These are phyloP conservation scores for Toxotes jaculatrix DNA, from an alignment of 2,113 vertebrate genomes.

Conservation along the genomic window DNA sequence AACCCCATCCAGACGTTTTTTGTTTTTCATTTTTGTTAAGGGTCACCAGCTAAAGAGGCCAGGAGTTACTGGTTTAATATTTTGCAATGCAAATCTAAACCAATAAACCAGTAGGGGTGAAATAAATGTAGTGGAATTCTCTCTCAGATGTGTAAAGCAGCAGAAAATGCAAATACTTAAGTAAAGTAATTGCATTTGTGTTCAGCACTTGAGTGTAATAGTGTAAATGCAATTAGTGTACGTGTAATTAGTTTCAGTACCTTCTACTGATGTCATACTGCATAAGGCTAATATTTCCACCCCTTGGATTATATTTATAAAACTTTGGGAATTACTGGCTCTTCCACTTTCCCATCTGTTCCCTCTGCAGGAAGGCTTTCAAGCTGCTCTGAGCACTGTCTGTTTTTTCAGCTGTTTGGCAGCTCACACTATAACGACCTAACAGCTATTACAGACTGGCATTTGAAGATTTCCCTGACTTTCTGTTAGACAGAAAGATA, in stretches of 20 bases:
- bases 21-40: no score
- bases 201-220: neutral
- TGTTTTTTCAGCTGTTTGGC: slow-evolving; percentile 10
- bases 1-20: no score
- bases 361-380: neutral
- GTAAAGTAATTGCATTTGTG: neutral
- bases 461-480: neutral
- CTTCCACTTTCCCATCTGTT: neutral
- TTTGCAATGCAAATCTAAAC: neutral
- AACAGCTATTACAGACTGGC: neutral
- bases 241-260: neutral
- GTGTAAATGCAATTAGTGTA: no score
- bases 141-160: no score
- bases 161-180: no score
- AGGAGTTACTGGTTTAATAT: no score
- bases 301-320: neutral
- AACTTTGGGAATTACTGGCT: neutral
- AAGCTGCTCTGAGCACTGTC: slow-evolving; percentile 12
- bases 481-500: neutral
- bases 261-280: neutral
- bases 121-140: neutral
- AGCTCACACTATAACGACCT: neutral
- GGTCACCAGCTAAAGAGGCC: no score
- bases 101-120: neutral
- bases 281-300: neutral